Evolutionary conservation across 2,888 invertebrate species (phyloP).

Genomic region (Troilus luridus): DNA sequence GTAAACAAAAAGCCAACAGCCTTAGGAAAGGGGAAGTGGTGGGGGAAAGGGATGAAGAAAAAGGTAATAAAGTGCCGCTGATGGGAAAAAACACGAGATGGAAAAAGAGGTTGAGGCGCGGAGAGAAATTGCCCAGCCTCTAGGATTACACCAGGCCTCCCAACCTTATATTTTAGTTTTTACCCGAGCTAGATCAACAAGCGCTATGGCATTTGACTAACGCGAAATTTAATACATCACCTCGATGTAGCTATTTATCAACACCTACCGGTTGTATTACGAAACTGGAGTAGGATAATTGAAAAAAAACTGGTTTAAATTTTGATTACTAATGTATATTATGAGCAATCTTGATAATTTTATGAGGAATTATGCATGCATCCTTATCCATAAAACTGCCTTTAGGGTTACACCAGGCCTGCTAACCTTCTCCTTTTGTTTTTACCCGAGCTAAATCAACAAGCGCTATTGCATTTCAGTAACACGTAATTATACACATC

Average conservation of each 20-base stretch:
- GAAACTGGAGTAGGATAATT: too few species aligned
- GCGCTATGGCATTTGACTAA: neutral
- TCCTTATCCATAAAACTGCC: neutral
- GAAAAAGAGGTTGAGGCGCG: neutral
- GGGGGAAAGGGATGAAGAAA: neutral
- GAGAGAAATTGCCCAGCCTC: neutral
- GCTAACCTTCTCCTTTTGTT: neutral
- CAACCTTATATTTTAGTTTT: neutral
- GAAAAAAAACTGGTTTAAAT: too few species aligned
- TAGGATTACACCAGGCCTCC: neutral
- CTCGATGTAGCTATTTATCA: neutral
- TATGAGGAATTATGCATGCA: too few species aligned
- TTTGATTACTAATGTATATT: too few species aligned
- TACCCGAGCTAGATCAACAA: neutral
- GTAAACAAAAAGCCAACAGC: neutral
- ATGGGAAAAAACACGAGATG: neutral
- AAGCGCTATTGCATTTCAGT: neutral
- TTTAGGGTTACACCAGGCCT: neutral
- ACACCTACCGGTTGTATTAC: too few species aligned
- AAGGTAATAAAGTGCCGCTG: constrained; percentile 14
- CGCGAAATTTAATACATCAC: neutral
- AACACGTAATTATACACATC: neutral
- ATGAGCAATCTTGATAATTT: too few species aligned
- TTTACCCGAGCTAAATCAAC: neutral
- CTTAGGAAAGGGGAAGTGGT: neutral